phyloP scores from a whole-genome alignment of 2,113 vertebrate species.

The Atractosteus spatula region DNA sequence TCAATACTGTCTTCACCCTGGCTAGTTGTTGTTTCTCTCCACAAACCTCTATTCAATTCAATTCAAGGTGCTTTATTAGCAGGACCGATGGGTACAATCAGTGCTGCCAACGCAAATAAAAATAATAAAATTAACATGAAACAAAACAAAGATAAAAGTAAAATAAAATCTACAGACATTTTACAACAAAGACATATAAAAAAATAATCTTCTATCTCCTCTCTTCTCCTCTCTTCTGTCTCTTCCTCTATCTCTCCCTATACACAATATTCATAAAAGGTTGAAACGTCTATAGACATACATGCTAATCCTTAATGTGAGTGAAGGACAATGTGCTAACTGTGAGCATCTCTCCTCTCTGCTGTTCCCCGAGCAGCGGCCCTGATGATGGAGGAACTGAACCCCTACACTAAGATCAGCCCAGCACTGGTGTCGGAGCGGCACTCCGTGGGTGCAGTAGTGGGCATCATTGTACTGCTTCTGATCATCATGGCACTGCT shows the following conservation, averaged over 20 bases:
- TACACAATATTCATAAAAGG: neutral
- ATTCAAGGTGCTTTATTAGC: too few species aligned
- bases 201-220: neutral
- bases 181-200: constrained; percentile 7
- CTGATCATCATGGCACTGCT: constrained; percentile 93
- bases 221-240: too few species aligned
- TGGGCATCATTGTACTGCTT: constrained; percentile 90
- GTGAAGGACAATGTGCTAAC: neutral
- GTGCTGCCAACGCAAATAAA: too few species aligned
- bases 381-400: constrained; percentile 98
- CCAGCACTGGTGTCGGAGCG: constrained; percentile 88
- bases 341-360: constrained; percentile 26
- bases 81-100: too few species aligned
- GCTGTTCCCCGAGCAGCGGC: constrained; percentile 72
- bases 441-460: constrained; percentile 94
- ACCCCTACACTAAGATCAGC: constrained; percentile 98
- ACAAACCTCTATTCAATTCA: too few species aligned
- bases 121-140: too few species aligned
- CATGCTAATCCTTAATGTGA: neutral
- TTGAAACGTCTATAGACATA: neutral
- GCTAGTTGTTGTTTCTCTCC: too few species aligned
- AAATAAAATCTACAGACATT: too few species aligned
- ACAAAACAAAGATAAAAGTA: too few species aligned
- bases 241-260: neutral
- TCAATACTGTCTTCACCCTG: neutral